A percentile compares a stretch with the other conserved stretches of the same genome.
Conservation (phyloP, 2,797 vertebrate species). For the Phrynocephalus forsythii region DNA sequence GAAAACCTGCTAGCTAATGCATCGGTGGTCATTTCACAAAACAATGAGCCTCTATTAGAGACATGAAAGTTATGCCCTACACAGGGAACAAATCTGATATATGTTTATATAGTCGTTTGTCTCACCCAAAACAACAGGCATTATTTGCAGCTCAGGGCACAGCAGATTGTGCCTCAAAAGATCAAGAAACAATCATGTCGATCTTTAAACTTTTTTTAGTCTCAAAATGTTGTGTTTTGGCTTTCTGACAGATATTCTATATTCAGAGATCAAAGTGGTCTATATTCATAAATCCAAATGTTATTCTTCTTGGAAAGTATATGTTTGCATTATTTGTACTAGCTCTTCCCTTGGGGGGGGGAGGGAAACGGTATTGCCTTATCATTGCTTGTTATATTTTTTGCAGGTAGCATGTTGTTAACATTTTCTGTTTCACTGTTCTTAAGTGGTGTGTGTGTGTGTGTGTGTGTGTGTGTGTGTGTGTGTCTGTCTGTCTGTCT, state of each 20-base stretch:
- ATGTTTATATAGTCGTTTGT: neutral
- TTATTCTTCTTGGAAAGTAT: too few relatives aligned
- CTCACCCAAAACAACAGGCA: neutral
- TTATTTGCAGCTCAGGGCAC: neutral
- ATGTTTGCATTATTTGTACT: too few relatives aligned
- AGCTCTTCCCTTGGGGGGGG: too few relatives aligned
- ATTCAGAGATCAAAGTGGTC: neutral
- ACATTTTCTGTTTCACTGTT: too few relatives aligned
- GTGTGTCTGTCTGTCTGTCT: too few relatives aligned
- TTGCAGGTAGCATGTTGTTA: too few relatives aligned
- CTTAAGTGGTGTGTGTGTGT: too few relatives aligned
- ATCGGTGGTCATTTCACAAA: slow-evolving; percentile 19
- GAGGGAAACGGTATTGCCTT: too few relatives aligned
- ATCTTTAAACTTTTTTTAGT: neutral
- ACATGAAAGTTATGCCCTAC: neutral
- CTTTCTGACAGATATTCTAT: neutral
- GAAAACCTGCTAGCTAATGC: slow-evolving; percentile 37
- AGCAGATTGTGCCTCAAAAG: neutral
- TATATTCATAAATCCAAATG: neutral
- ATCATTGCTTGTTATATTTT: too few relatives aligned
- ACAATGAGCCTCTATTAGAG: slow-evolving; percentile 10
- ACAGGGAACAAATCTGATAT: neutral
- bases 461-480: too few relatives aligned
- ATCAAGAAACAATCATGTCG: neutral
- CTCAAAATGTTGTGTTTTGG: neutral